Evolutionary conservation across 2,113 vertebrate species (phyloP).

Genomic region (Psittacus erithacus): DNA sequence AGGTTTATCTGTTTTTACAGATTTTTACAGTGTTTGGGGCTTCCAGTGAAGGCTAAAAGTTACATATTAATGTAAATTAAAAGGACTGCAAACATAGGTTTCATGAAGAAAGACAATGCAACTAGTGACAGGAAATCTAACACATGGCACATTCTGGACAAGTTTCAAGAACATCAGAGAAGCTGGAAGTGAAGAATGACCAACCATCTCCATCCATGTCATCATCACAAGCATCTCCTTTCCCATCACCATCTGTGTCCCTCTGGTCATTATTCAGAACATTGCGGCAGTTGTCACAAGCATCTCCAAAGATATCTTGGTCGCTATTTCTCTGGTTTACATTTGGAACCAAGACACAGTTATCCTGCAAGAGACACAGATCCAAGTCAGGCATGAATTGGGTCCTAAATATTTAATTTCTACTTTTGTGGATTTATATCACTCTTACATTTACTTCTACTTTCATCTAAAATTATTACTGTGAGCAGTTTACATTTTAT

Average conservation of each 20-base stretch:
- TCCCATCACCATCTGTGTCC: constrained; percentile 91
- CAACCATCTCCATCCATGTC: constrained; percentile 97
- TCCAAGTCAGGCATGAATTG: neutral
- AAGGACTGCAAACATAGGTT: neutral
- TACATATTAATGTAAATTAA: neutral
- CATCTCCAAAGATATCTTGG: constrained; percentile 90
- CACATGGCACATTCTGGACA: rapidly evolving
- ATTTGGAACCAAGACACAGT: constrained; percentile 91
- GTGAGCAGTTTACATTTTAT: neutral
- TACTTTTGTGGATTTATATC: neutral
- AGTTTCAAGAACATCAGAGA: neutral
- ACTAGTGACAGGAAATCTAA: neutral
- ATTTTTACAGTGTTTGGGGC: neutral
- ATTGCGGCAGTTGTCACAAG: constrained; percentile 91
- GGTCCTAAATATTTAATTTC: neutral
- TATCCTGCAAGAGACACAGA: constrained; percentile 81
- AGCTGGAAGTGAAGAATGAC: neutral
- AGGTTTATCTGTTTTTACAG: neutral
- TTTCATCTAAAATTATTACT: neutral
- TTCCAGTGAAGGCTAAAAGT: neutral
- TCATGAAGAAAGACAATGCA: neutral
- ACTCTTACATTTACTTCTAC: neutral
- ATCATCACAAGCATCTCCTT: constrained; percentile 93
- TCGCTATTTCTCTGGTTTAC: constrained; percentile 91
- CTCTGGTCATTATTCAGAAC: constrained; percentile 89